Evolutionary conservation across 2,888 invertebrate genomes (phyloP), one percentile per base, ranked within the genome.

Genomic region (Anaspis maculata): DNA sequence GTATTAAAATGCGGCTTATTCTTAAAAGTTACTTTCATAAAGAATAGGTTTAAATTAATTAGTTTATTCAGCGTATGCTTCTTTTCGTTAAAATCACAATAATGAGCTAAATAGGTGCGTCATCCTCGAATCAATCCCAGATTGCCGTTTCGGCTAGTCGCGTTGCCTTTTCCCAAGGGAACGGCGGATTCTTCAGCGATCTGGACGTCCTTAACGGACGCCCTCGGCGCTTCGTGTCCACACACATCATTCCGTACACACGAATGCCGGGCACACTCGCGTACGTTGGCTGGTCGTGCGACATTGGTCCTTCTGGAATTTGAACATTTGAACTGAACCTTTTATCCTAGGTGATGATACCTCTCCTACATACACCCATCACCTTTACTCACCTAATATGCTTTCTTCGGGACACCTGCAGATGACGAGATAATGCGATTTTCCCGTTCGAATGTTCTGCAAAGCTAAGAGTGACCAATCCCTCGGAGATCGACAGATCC

Each of bases 231-330:
- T 52, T 55, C 21, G 59, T 57, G 48, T 70, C 70, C 0, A 87
- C 85, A 59, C 91, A 91, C 80, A 91, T 86, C 91, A 92, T 92
- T 25, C 91, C 92, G 57, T 88, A 92, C 0, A 92, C 91, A 45
- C 90, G 74, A 43, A 92, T 91, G 2, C 91, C 91, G 2, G 91
- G 91, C 6, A 92, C 90, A 48, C 90, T 87, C 2, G 91, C 92
- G 59, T 92, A 92, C 1, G 89, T 87, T 9, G 92, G 91, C 59
- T 90, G 90, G 61, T 90, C 89, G 61, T 92, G 92, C 6, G 87
- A 87, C 80, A 91, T 87, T 31, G 92, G 92, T 9, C 91, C 92
- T 69, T 91, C 91, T 90, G 71, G 15, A 58, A n/a, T n/a, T n/a
- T n/a, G n/a, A n/a, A 57, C 47, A 33, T 21, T 10, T 4, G 29